Evolutionary conservation across 2,888 invertebrate genomes (phyloP).

Genomic region (Drosophila histrio): DNA sequence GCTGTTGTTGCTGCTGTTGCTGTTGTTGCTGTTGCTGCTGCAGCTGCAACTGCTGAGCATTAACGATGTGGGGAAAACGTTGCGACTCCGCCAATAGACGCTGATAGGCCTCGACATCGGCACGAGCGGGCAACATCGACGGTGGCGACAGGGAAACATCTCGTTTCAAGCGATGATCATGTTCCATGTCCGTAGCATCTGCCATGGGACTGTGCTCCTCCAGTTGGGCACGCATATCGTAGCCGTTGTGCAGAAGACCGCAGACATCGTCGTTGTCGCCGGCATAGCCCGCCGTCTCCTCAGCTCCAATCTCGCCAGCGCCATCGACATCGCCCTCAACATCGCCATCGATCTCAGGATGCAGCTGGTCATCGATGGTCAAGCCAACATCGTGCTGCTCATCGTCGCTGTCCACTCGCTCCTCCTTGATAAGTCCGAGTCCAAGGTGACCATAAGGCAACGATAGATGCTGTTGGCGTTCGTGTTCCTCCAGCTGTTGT

Average conservation of each 20-base stretch:
- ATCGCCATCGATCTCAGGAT: constrained; percentile 5
- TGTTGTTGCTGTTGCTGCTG: constrained; percentile 62
- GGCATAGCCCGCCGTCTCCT: constrained; percentile 75
- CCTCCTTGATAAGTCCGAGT: constrained; percentile 66
- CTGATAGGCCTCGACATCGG: constrained; percentile 69
- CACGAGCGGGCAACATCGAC: constrained; percentile 39
- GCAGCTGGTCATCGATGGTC: constrained; percentile 31
- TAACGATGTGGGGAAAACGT: constrained; percentile 69
- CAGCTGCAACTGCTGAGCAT: constrained; percentile 67
- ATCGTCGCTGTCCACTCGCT: constrained; percentile 71
- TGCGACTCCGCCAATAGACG: constrained; percentile 66
- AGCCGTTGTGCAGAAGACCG: constrained; percentile 64
- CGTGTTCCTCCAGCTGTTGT: constrained; percentile 37
- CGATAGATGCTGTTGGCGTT: constrained; percentile 48
- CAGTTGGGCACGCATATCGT: constrained; percentile 51
- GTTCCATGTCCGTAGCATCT: constrained; percentile 46
- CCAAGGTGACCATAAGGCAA: constrained; percentile 61
- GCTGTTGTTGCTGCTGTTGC: constrained; percentile 48
- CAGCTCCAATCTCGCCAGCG: constrained; percentile 64
- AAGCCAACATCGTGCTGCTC: constrained; percentile 54
- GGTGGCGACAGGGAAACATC: constrained; percentile 44
- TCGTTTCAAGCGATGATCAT: constrained; percentile 46
- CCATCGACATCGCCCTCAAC: constrained; percentile 19
- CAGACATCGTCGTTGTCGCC: constrained; percentile 71
- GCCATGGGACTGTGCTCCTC: constrained; percentile 33